A percentile compares a stretch with the other conserved stretches of the same genome.
Evolutionary conservation across 2,888 invertebrate genomes (phyloP).

Genomic region (Eumacrocentrus americanus): DNA sequence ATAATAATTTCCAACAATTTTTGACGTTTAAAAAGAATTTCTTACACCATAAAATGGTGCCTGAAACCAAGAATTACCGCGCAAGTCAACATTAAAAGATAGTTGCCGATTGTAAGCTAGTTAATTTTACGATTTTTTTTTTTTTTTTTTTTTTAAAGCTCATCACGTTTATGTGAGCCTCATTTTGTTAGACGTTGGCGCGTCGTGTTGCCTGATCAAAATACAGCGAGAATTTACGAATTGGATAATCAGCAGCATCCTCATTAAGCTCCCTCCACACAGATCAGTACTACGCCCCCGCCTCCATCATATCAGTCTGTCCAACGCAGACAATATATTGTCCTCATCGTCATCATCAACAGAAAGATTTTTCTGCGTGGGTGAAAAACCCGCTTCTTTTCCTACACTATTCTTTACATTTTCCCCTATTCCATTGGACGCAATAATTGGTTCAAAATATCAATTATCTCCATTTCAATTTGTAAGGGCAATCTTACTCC

Average conservation of each 20-base stretch:
- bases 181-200: conserved; percentile 1
- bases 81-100: too few species aligned
- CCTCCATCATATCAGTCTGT: conserved; percentile 41
- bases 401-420: not conserved
- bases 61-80: too few species aligned
- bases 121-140: too few species aligned
- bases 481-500: too few species aligned
- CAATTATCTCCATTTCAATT: too few species aligned
- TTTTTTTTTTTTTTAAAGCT: not conserved
- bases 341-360: conserved; percentile 8
- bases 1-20: too few species aligned
- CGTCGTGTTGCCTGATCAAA: conserved; percentile 50
- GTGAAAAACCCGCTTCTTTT: not conserved
- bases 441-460: too few species aligned
- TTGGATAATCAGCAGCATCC: conserved; percentile 73
- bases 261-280: conserved; percentile 64
- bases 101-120: too few species aligned
- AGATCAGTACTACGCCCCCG: conserved; percentile 50
- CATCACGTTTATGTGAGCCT: conserved; percentile 13
- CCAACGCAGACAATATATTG: conserved; percentile 7
- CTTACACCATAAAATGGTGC: too few species aligned
- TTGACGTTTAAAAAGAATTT: too few species aligned
- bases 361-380: conserved; percentile 5
- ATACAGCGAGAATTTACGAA: conserved; percentile 64
- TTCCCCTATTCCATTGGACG: not conserved